These are phyloP conservation scores for Drosophila affinis DNA, from an alignment of 2,888 invertebrate species.

Conservation along the genomic window DNA sequence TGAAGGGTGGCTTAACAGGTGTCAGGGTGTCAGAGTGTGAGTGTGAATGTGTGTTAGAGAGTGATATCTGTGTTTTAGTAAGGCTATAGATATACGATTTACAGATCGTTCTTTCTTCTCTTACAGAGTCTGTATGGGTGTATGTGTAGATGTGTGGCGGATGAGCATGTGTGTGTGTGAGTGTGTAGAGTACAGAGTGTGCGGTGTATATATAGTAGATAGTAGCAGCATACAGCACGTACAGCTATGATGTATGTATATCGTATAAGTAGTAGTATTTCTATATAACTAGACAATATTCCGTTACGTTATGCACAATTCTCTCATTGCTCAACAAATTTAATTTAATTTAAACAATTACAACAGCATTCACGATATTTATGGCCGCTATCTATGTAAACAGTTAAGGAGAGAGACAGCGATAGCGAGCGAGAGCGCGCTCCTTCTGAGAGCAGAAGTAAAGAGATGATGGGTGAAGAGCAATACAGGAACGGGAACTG, in stretches of 20 bases:
- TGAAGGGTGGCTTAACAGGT: constrained; percentile 60
- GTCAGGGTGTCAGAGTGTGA: constrained; percentile 25
- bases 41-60: constrained; percentile 34
- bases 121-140: constrained; percentile 7
- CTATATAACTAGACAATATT: constrained; percentile 72
- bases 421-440: constrained; percentile 26
- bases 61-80: constrained; percentile 46
- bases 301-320: constrained; percentile 54
- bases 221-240: constrained; percentile 56
- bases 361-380: constrained; percentile 74
- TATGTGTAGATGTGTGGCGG: constrained; percentile 40
- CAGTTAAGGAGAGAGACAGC: constrained; percentile 14
- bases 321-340: constrained; percentile 72
- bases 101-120: constrained; percentile 40
- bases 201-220: constrained; percentile 28
- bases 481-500: not conserved
- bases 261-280: constrained; percentile 48
- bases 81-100: constrained; percentile 46
- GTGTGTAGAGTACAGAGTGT: constrained; percentile 36
- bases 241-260: constrained; percentile 45
- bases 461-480: not conserved
- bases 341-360: constrained; percentile 54
- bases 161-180: constrained; percentile 24
- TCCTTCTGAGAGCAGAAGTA: not conserved
- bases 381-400: constrained; percentile 48